Percentiles rank a stretch among this genome's conserved stretches.
These are phyloP conservation scores for Mus spretus DNA, from an alignment of 2,797 vertebrate genomes.

Conservation along the genomic window DNA sequence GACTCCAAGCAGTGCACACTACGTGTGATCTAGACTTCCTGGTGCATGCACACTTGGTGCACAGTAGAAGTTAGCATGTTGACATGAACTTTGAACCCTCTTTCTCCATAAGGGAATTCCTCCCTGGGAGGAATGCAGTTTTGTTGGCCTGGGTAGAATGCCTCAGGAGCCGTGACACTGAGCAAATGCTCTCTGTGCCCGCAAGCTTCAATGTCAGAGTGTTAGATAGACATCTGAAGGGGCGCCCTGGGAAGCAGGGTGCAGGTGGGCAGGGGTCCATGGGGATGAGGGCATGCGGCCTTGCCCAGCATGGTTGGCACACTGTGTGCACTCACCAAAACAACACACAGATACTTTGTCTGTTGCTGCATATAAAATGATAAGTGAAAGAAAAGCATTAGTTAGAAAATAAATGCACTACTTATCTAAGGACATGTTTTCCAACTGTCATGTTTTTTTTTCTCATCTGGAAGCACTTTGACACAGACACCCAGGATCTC, in stretches of 20 bases:
- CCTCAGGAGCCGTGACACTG: not conserved
- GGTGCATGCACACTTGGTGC: no score
- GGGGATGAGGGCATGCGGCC: not conserved
- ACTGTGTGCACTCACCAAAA: rapidly evolving
- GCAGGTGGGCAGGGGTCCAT: not conserved
- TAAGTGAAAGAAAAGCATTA: no score
- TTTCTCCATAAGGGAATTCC: not conserved
- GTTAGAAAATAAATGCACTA: not conserved
- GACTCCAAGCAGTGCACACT: not conserved
- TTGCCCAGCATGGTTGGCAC: rapidly evolving
- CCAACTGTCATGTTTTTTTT: not conserved
- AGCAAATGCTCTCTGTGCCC: no score
- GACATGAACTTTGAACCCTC: not conserved
- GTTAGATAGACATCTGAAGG: not conserved
- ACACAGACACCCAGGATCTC: conserved; percentile 97
- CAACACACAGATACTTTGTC: rapidly evolving
- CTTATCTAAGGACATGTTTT: not conserved
- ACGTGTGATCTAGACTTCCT: not conserved
- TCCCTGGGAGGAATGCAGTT: not conserved
- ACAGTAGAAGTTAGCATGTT: no score
- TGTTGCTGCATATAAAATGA: not conserved
- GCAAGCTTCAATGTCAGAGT: not conserved
- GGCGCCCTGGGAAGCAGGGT: not conserved
- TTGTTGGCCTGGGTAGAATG: not conserved
- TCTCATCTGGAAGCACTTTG: conserved; percentile 93